Evolutionary conservation across 2,113 vertebrate species (phyloP), one percentile per base, ranked within the genome.

Genomic region (Forbesichthys papilliferus): DNA sequence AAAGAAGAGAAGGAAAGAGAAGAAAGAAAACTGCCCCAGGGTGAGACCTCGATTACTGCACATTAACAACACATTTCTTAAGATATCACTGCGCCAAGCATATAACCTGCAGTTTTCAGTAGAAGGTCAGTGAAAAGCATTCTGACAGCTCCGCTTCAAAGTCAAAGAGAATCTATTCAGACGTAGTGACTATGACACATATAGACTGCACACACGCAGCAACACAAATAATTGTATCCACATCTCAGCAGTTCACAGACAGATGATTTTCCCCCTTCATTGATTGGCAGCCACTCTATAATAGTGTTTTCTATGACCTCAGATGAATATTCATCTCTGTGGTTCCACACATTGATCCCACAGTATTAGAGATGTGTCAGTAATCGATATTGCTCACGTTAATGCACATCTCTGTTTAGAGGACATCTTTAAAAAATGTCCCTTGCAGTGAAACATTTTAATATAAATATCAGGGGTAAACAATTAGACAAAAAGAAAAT

Each of bases 301-400:
- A 49, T 67, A 72, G 56, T 71, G 79, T 1, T 54, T 66, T 64
- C 42, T 67, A 59, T 54, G 58, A 81, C 61, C 74, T 61, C 12
- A 63, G 58, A 48, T 62, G 46, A 68, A 64, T 65, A 27, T 79
- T 75, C 51, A 67, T 71, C 64, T 16, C 33, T 53, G 33, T 63
- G 62, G 61, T 75, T 65, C 72, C 18, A 1, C 75, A 55, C 48
- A 49, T 66, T 68, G 61, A 88, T 88, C 60, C 81, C 75, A 78
- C 18, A 4, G 60, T 80, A 79, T 90, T 74, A 84, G 80, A 88
- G 71, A 20, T 48, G 9, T 27, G 48, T 62, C 67, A 55, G 3
- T 51, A 73, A 85, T 89, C 87, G 68, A 87, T 86, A 80, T 79
- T 71, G 84, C 65, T 79, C 83, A 89, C 83, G 67, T 42, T 11